These are phyloP conservation scores for Drosophila peninsularis DNA, from an alignment of 2,888 invertebrate genomes.

Conservation along the genomic window DNA sequence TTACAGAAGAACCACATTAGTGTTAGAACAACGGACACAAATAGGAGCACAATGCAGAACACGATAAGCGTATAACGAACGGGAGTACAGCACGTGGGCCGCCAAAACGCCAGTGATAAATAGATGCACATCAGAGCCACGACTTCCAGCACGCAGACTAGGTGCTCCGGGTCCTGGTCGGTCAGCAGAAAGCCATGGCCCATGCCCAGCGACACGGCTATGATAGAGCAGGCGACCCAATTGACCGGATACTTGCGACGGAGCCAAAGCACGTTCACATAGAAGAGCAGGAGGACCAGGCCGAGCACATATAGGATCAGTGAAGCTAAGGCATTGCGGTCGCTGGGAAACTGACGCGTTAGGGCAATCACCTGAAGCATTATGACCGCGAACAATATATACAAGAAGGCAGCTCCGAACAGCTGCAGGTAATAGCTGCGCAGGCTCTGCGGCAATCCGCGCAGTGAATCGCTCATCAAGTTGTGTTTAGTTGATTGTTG, in stretches of 20 bases:
- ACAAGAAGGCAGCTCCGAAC: conserved; percentile 36
- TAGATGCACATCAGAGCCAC: conserved; percentile 32
- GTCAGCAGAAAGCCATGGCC: conserved; percentile 36
- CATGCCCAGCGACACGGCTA: conserved; percentile 35
- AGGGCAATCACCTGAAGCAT: conserved; percentile 17
- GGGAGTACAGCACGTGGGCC: conserved; percentile 16
- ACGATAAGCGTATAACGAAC: conserved; percentile 12
- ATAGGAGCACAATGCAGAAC: neutral
- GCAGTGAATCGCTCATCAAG: conserved; percentile 47
- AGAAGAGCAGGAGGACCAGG: conserved; percentile 34
- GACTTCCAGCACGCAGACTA: conserved; percentile 36
- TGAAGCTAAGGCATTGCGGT: neutral
- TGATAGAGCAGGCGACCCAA: conserved; percentile 43
- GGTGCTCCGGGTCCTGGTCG: neutral
- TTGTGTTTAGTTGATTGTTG: conserved; percentile 10
- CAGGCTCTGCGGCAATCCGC: conserved; percentile 5
- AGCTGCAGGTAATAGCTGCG: conserved; percentile 36
- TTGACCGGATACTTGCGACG: conserved; percentile 47
- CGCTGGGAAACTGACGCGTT: neutral
- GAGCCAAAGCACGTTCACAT: conserved; percentile 28
- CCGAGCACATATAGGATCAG: conserved; percentile 14
- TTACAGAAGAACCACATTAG: accelerated
- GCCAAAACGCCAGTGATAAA: conserved; percentile 38
- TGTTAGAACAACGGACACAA: neutral
- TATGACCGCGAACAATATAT: conserved; percentile 14